These are phyloP conservation scores for Chlamydotis undulata DNA, from an alignment of 2,113 vertebrate genomes.

Conservation along the genomic window DNA sequence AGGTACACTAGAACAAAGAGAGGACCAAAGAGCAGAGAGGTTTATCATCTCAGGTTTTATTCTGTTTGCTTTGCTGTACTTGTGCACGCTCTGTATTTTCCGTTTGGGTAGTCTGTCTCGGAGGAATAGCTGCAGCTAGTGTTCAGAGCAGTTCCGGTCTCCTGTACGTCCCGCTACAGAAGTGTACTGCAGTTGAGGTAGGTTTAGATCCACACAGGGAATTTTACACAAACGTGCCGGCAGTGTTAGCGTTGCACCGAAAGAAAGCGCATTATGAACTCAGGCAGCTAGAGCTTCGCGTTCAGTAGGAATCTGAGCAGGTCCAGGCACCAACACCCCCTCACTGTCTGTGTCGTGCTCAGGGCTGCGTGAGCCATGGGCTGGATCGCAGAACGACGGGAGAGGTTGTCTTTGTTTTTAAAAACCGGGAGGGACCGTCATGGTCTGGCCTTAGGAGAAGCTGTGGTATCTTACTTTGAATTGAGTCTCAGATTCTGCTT, in stretches of 20 bases:
- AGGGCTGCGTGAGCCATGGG: not conserved
- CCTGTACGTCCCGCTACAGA: not conserved
- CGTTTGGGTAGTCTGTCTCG: not conserved
- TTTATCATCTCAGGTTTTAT: not conserved
- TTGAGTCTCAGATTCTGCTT: not conserved
- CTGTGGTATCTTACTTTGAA: not conserved
- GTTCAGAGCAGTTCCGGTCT: not conserved
- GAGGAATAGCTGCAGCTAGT: not conserved
- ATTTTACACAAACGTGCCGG: no score
- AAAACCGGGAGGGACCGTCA: not conserved
- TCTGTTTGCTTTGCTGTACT: not conserved
- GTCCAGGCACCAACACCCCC: not conserved
- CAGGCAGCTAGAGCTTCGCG: accelerated
- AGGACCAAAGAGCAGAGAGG: not conserved
- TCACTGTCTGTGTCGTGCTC: not conserved
- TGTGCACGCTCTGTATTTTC: not conserved
- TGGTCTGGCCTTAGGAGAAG: not conserved
- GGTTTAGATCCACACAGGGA: not conserved
- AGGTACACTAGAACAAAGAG: not conserved
- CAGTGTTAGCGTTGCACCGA: not conserved
- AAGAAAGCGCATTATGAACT: not conserved
- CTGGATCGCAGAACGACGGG: not conserved
- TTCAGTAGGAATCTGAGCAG: not conserved
- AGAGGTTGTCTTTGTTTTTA: no score
- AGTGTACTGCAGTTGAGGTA: not conserved